Percentiles rank a stretch among this genome's conserved stretches.
Conservation (phyloP, 2,113 vertebrate species). For the Capreolus pygargus region DNA sequence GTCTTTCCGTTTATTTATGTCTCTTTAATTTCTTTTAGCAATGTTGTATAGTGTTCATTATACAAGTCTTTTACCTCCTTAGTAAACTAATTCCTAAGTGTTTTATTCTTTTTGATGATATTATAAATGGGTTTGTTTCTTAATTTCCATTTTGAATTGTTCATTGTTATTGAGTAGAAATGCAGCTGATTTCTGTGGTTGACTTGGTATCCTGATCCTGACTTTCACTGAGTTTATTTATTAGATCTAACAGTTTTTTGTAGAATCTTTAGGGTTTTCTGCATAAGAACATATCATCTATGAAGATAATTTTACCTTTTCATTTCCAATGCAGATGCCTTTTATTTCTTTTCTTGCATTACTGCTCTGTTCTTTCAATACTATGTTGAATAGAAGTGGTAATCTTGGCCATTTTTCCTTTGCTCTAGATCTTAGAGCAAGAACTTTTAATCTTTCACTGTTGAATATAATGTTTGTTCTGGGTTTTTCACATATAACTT, state of each 20-base stretch:
- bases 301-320: constrained; percentile 4
- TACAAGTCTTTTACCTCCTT: background rate
- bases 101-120: background rate
- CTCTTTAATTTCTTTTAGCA: background rate
- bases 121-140: background rate
- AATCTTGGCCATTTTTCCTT: background rate
- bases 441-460: background rate
- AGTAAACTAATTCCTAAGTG: background rate
- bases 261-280: background rate
- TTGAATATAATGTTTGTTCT: constrained; percentile 6
- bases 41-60: background rate
- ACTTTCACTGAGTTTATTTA: background rate
- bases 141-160: background rate
- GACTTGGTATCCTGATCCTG: background rate
- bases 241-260: background rate
- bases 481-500: background rate
- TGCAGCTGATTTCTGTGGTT: background rate
- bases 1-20: background rate
- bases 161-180: background rate
- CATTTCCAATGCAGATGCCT: background rate
- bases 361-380: background rate
- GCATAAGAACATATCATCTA: background rate
- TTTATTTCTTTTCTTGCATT: background rate
- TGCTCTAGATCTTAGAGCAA: background rate
- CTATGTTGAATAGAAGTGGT: background rate